Percentiles rank a stretch among this genome's conserved stretches.
These are phyloP conservation scores for Montifringilla adamsi DNA, from an alignment of 2,113 vertebrate species.

Conservation along the genomic window DNA sequence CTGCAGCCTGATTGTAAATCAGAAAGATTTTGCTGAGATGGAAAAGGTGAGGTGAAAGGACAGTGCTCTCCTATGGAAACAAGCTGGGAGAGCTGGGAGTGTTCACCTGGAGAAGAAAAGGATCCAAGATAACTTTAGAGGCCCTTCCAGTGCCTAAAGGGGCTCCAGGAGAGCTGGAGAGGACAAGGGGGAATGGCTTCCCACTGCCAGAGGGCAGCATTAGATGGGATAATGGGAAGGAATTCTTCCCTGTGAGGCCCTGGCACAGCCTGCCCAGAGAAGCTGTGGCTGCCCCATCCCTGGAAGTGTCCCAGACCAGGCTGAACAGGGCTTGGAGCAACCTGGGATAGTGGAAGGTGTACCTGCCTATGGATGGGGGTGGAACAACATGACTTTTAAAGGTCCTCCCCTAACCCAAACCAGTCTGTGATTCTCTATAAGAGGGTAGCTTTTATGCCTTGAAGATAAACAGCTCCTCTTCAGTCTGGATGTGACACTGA, in stretches of 20 bases:
- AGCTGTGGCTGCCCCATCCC: neutral
- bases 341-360: neutral
- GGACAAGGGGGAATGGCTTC: neutral
- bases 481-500: rapidly evolving
- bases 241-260: neutral
- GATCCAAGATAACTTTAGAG: neutral
- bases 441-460: neutral
- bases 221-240: neutral
- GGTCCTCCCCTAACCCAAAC: neutral
- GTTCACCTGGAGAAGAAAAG: neutral
- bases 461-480: neutral
- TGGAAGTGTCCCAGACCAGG: too few relatives aligned
- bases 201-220: neutral
- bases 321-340: rapidly evolving
- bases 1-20: neutral
- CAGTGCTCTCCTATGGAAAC: neutral
- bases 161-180: neutral
- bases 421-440: neutral
- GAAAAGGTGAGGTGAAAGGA: neutral
- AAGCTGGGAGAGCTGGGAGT: neutral
- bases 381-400: neutral
- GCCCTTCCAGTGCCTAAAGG: neutral
- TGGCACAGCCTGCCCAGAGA: neutral
- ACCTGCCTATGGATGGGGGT: neutral
- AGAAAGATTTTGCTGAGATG: neutral